Base-by-base conservation (phyloP, 2,888 invertebrate species). In the Amphiduros pacificus region DNA sequence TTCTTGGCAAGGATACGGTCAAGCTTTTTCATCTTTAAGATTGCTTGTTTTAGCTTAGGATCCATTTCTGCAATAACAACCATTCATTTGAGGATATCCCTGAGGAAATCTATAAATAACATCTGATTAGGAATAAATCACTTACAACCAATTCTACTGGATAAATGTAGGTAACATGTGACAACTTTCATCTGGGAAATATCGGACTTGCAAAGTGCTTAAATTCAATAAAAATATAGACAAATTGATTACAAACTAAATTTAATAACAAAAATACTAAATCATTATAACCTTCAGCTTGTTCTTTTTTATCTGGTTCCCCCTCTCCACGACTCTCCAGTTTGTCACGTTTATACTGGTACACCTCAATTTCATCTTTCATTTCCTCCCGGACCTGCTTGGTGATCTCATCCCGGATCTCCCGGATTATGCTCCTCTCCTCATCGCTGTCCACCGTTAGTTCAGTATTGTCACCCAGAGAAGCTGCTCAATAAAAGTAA, bases 21-120 rank as follows among this genome's bases (percentile, higher is more conserved):
- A 3, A 78, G 70, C 65, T 80, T 80, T 48, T 74, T 73, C 80
- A 81, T 80, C 63, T 80, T 79, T 9, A 78, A 66, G 27, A 77
- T 73, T 40, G 78, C 81, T 44, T 72, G 77, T 60, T 68, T 74
- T 32, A 80, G 62, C 48, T 76, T 71, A 1, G 79, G 80, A 20
- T 79, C 79, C 51, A 78, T 61, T 27, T 73, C 69, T n/a, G n/a
- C n/a, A n/a, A n/a, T n/a, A n/a, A n/a, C n/a, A n/a, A n/a, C n/a
- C n/a, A n/a, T n/a, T n/a, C n/a, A n/a, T n/a, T n/a, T n/a, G n/a
- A n/a, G n/a, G n/a, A n/a, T n/a, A n/a, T n/a, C n/a, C n/a, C n/a
- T n/a, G n/a, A n/a, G n/a, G n/a, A n/a, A n/a, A n/a, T n/a, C n/a
- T n/a, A n/a, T n/a, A n/a, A n/a, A n/a, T n/a, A n/a, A n/a, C n/a